Conservation (phyloP, 1,140 invertebrate genomes). For the Paralvinella palmiformis region DNA sequence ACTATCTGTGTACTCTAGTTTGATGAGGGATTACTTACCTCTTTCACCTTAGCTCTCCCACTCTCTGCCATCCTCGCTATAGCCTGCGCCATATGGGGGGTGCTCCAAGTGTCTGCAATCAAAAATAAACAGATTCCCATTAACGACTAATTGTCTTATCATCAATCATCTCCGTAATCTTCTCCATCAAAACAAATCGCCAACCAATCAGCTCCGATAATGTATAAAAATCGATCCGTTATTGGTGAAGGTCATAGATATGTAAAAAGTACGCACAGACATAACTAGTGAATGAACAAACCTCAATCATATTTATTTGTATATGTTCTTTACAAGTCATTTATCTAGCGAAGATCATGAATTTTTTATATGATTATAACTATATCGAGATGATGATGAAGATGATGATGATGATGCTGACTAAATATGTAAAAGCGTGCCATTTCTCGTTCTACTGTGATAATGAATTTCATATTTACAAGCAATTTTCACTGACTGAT, state of each 20-base stretch:
- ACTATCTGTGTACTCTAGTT: too few species aligned
- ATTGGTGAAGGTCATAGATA: background rate
- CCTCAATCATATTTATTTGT: background rate
- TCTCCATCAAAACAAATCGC: too few species aligned
- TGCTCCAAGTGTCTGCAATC: conserved; percentile 19
- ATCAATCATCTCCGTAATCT: background rate
- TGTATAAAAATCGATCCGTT: background rate
- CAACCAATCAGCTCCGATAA: background rate
- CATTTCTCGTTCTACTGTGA: too few species aligned
- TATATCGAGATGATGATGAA: too few species aligned
- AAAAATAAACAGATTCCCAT: background rate
- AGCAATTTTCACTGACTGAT: too few species aligned
- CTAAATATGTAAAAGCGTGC: too few species aligned
- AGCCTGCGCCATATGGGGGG: conserved; percentile 18
- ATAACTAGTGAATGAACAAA: background rate
- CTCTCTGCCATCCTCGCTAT: conserved; percentile 22
- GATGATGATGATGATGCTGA: too few species aligned
- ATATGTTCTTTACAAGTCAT: too few species aligned
- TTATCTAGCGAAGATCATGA: too few species aligned
- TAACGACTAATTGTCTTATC: background rate
- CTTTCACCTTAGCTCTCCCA: conserved; percentile 21
- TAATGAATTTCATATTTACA: too few species aligned
- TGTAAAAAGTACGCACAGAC: background rate
- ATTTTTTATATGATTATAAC: too few species aligned
- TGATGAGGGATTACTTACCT: conserved; percentile 6